phyloP scores from a whole-genome alignment of 2,888 invertebrate genomes.

The Apamea monoglypha region DNA sequence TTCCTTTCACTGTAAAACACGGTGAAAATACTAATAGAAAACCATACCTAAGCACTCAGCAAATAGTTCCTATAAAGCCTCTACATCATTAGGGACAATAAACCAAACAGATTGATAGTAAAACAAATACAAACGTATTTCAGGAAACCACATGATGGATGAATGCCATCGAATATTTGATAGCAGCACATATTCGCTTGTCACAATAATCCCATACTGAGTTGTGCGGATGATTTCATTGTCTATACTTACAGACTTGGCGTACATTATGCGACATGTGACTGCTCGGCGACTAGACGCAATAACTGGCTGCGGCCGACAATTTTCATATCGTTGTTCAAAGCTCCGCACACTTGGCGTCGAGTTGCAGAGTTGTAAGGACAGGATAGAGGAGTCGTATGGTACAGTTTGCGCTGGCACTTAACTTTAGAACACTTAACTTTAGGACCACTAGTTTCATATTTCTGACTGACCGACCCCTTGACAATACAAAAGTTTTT shows the following conservation, averaged over 20 bases:
- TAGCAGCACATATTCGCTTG: constrained; percentile 26
- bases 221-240: constrained; percentile 13
- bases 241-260: no score
- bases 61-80: constrained; percentile 21
- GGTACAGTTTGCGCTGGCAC: not conserved
- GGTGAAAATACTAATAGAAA: not conserved
- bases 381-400: not conserved
- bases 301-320: not conserved
- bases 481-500: no score
- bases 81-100: constrained; percentile 18
- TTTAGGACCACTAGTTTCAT: no score
- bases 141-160: constrained; percentile 57
- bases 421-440: no score
- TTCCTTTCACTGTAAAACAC: not conserved
- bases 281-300: not conserved
- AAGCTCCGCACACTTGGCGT: not conserved
- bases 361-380: not conserved
- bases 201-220: constrained; percentile 44
- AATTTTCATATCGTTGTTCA: not conserved
- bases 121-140: constrained; percentile 25
- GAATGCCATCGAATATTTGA: constrained; percentile 57
- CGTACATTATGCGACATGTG: not conserved
- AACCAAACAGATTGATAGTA: constrained; percentile 30
- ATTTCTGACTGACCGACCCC: no score
- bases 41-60: not conserved